A percentile compares a stretch with the other conserved stretches of the same genome.
Conservation (phyloP, 1,140 invertebrate genomes). For the Saccostrea cuccullata region DNA sequence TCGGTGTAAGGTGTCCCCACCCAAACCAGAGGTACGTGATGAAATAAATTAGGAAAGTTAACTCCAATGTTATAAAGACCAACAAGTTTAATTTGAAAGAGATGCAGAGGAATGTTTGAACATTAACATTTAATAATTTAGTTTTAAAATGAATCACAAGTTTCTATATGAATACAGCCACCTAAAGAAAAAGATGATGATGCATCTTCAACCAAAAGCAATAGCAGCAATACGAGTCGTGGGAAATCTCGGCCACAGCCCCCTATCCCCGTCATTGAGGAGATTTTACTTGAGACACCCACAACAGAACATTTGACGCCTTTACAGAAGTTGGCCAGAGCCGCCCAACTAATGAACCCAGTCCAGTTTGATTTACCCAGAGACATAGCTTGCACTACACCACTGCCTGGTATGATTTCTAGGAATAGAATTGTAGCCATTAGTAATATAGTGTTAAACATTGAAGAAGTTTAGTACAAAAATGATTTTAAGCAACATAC, state of each 20-base stretch:
- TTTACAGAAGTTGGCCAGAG: constrained; percentile 87
- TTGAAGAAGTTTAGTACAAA: too few species aligned
- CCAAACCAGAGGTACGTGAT: constrained; percentile 70
- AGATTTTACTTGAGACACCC: constrained; percentile 57
- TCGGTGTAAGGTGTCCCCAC: constrained; percentile 82
- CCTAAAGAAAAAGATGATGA: constrained; percentile 61
- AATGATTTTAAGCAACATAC: too few species aligned
- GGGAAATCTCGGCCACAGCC: constrained; percentile 43
- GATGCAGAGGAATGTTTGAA: neutral
- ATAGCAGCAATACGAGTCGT: constrained; percentile 54
- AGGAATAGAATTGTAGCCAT: too few species aligned
- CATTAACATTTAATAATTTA: neutral
- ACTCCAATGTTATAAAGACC: too few species aligned
- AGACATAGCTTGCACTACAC: constrained; percentile 87
- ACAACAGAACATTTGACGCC: constrained; percentile 66
- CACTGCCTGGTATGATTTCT: constrained; percentile 86
- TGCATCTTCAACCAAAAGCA: constrained; percentile 62
- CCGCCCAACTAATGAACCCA: constrained; percentile 90
- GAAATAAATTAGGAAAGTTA: neutral
- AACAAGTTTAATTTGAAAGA: too few species aligned
- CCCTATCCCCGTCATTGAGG: constrained; percentile 51
- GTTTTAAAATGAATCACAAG: neutral
- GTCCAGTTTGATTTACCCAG: constrained; percentile 91
- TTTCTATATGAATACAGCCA: neutral
- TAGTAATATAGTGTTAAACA: too few species aligned